Evolutionary conservation across 2,888 invertebrate species (phyloP).

Genomic region (Hemithea aestivaria): DNA sequence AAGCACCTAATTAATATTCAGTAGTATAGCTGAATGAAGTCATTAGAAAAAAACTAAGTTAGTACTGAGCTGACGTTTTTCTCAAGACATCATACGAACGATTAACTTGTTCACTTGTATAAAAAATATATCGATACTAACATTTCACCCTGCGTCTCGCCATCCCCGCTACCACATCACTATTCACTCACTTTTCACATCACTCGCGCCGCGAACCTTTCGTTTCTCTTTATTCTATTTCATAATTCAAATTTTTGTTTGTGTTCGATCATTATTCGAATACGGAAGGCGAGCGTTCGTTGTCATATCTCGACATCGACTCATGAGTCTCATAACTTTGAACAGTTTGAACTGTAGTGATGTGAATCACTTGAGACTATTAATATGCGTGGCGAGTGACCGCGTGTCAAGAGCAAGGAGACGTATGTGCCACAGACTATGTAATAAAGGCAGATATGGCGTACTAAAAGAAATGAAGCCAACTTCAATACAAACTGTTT

Average conservation of each 20-base stretch:
- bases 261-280: slow-evolving; percentile 28
- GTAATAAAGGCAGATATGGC: too few relatives aligned
- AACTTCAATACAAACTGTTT: too few relatives aligned
- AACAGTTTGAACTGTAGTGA: slow-evolving; percentile 59
- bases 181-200: slow-evolving; percentile 27
- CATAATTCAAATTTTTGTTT: slow-evolving; percentile 26
- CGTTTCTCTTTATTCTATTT: slow-evolving; percentile 33
- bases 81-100: slow-evolving; percentile 1
- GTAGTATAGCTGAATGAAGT: slow-evolving; percentile 1
- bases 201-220: slow-evolving; percentile 24
- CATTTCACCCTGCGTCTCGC: slow-evolving; percentile 31
- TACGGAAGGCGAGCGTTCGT: slow-evolving; percentile 45
- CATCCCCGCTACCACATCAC: slow-evolving; percentile 38
- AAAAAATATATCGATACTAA: slow-evolving; percentile 42
- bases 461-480: too few relatives aligned
- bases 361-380: slow-evolving; percentile 72
- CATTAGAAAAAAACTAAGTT: too few relatives aligned
- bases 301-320: slow-evolving; percentile 63
- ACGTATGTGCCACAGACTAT: too few relatives aligned
- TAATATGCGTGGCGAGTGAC: slow-evolving; percentile 76
- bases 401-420: slow-evolving; percentile 74
- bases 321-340: slow-evolving; percentile 38
- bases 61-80: too few relatives aligned
- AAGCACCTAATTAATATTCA: not conserved
- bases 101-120: slow-evolving; percentile 8